Conservation (phyloP, 2,888 invertebrate species). For the Apotomis capreana region DNA sequence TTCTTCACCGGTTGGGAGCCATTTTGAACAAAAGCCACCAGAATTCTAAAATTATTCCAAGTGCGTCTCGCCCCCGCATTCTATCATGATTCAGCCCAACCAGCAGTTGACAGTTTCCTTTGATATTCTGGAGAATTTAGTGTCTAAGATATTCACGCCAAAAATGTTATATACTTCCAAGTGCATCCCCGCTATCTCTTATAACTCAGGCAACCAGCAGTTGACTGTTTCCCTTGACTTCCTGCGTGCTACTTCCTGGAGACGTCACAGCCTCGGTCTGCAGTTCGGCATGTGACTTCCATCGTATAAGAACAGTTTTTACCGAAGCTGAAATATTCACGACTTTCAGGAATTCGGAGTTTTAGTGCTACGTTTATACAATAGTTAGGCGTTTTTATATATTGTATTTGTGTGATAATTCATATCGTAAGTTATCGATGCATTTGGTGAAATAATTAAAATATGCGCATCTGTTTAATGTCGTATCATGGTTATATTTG, state of each 20-base stretch:
- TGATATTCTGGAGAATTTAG: too few relatives aligned
- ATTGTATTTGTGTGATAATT: too few relatives aligned
- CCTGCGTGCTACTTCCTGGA: slow-evolving; percentile 75
- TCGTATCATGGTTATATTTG: background rate
- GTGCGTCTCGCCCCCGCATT: slow-evolving; percentile 14
- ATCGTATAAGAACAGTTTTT: slow-evolving; percentile 30
- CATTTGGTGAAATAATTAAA: background rate
- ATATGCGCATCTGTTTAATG: background rate
- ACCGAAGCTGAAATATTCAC: slow-evolving; percentile 30
- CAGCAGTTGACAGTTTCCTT: too few relatives aligned
- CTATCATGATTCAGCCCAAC: too few relatives aligned
- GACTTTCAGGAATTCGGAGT: slow-evolving; percentile 27
- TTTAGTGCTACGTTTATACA: slow-evolving; percentile 1
- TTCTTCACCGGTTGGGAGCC: too few relatives aligned
- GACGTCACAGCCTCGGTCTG: slow-evolving; percentile 70
- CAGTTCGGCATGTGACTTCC: slow-evolving; percentile 63
- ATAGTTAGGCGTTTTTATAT: slow-evolving; percentile 3
- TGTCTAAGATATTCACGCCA: too few relatives aligned
- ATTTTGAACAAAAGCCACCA: too few relatives aligned
- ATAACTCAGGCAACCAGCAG: slow-evolving; percentile 46
- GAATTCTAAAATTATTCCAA: background rate
- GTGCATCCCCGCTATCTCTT: slow-evolving; percentile 44
- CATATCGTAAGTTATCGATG: background rate
- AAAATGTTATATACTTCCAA: too few relatives aligned
- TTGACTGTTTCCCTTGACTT: slow-evolving; percentile 71